Conservation (phyloP, 2,113 vertebrate genomes). For the Dromaius novaehollandiae region DNA sequence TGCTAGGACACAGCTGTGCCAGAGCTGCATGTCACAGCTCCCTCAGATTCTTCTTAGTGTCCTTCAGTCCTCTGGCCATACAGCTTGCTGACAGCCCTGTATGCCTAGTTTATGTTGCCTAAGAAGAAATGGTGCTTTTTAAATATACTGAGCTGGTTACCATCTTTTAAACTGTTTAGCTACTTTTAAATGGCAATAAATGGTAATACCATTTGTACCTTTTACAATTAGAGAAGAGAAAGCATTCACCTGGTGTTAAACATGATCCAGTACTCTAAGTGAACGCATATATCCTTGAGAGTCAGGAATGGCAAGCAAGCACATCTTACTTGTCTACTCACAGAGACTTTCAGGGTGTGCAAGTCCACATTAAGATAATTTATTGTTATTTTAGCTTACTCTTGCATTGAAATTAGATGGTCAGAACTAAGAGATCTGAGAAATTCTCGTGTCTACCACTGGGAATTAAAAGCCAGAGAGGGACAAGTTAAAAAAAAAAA, state of each 20-base stretch:
- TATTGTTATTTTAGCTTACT: neutral
- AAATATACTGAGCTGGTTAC: neutral
- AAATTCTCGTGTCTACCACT: rapidly evolving
- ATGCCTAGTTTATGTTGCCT: rapidly evolving
- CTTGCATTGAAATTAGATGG: neutral
- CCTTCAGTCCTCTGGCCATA: neutral
- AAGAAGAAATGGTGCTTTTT: neutral
- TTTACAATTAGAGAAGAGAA: neutral
- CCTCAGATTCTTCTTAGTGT: neutral
- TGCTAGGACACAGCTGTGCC: neutral
- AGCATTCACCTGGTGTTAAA: neutral
- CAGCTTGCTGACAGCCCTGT: neutral
- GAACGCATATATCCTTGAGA: neutral
- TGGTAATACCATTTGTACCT: neutral
- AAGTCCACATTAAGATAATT: neutral
- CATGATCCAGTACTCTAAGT: neutral
- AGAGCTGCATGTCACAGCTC: neutral
- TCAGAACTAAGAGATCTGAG: neutral
- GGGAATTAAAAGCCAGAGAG: neutral
- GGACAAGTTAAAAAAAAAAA: neutral
- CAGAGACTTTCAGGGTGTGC: neutral
- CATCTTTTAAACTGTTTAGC: neutral
- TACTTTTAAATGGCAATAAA: neutral
- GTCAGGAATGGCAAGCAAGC: neutral
- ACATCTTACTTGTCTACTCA: neutral